phyloP scores from a whole-genome alignment of 2,888 invertebrate species.

The Drosophila neotestacea region DNA sequence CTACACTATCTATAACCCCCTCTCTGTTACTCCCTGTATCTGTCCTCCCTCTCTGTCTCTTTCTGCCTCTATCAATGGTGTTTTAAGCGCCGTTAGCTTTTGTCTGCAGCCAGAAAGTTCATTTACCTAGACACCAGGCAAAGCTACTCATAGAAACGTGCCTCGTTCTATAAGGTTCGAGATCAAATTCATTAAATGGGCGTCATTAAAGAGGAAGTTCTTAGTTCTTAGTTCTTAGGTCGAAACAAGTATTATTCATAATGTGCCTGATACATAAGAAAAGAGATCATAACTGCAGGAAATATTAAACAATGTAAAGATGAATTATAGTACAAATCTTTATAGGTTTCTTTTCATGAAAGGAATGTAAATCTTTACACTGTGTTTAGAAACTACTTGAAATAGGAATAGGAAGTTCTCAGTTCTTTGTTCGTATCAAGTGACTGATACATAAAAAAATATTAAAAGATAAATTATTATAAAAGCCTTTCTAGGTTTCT shows the following conservation, averaged over 20 bases:
- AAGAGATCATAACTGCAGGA: constrained; percentile 10
- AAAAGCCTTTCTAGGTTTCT: no score
- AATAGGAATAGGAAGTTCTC: no score
- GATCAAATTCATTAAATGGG: constrained; percentile 70
- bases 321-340: background rate
- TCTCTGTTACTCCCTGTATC: constrained; percentile 5
- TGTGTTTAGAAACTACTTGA: background rate
- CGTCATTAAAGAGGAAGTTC: constrained; percentile 47
- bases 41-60: background rate
- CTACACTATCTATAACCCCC: constrained; percentile 2
- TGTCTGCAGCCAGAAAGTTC: constrained; percentile 66
- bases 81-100: constrained; percentile 70
- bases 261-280: constrained; percentile 7
- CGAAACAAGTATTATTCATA: constrained; percentile 10
- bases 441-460: no score
- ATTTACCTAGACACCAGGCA: constrained; percentile 62
- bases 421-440: no score
- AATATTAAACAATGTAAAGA: constrained; percentile 2
- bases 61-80: constrained; percentile 24
- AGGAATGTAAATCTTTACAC: background rate
- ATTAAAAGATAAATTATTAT: no score
- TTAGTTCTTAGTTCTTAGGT: constrained; percentile 27
- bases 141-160: constrained; percentile 56
- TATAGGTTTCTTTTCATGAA: background rate
- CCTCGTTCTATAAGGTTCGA: constrained; percentile 48